These are phyloP conservation scores for Drosophila flavopinicola DNA, from an alignment of 2,888 invertebrate genomes.

Conservation along the genomic window DNA sequence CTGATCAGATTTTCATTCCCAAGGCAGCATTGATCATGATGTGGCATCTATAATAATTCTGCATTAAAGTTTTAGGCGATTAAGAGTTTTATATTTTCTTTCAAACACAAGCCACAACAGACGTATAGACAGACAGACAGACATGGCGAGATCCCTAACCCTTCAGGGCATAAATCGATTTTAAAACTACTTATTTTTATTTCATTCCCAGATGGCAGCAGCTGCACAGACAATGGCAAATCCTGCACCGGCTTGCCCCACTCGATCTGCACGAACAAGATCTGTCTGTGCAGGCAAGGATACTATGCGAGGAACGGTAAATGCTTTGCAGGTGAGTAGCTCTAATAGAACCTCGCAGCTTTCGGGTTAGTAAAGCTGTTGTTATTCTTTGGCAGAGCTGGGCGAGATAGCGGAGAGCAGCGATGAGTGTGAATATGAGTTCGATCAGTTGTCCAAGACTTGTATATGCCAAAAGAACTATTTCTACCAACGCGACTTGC, in stretches of 20 bases:
- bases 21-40: no score
- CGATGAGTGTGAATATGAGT: constrained; percentile 81
- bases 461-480: constrained; percentile 83
- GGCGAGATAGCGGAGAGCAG: constrained; percentile 83
- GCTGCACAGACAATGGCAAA: constrained; percentile 78
- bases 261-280: constrained; percentile 81
- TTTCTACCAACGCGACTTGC: constrained; percentile 81
- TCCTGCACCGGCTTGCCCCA: constrained; percentile 80
- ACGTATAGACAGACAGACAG: no score
- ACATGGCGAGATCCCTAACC: no score
- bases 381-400: constrained; percentile 64
- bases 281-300: constrained; percentile 82
- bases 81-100: no score
- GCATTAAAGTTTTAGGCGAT: no score
- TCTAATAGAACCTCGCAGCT: neutral
- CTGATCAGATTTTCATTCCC: no score
- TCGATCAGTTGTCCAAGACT: constrained; percentile 75
- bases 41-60: no score
- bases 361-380: neutral
- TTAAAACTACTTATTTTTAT: no score
- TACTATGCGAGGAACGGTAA: constrained; percentile 79
- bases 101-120: no score
- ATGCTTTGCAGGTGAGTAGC: constrained; percentile 81
- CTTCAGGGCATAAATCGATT: no score
- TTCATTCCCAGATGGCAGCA: constrained; percentile 72